phyloP scores from a whole-genome alignment of 2,797 vertebrate species.

The Streptopelia turtur region DNA sequence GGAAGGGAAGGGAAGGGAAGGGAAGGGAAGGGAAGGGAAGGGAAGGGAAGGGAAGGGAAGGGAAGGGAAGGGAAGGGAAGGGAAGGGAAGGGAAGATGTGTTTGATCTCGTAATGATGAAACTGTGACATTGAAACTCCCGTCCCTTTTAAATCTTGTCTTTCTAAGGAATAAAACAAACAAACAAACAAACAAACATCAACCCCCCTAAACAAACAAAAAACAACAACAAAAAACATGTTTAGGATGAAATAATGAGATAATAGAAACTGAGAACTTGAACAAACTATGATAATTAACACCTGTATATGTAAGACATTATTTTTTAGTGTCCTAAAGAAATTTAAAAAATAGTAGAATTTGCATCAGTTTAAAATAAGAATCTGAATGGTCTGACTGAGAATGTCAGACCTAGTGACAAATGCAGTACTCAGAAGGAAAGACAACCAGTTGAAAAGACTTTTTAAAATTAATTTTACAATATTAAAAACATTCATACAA shows the following conservation, averaged over 20 bases:
- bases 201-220: too few species aligned
- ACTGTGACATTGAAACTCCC: not conserved
- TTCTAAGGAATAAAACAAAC: not conserved
- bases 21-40: too few species aligned
- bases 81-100: rapidly evolving
- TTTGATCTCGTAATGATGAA: not conserved
- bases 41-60: too few species aligned
- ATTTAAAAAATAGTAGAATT: not conserved
- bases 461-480: not conserved
- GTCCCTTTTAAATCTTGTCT: not conserved
- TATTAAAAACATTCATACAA: not conserved
- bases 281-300: not conserved
- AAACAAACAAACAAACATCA: too few species aligned
- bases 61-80: too few species aligned
- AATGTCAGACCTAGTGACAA: not conserved
- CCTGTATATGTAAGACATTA: not conserved
- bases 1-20: too few species aligned
- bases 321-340: not conserved
- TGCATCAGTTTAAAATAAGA: not conserved
- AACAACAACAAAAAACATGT: too few species aligned
- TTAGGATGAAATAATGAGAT: not conserved
- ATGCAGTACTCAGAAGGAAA: not conserved
- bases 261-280: not conserved
- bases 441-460: not conserved
- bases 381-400: not conserved